Base-by-base conservation (phyloP, 2,888 invertebrate genomes). In the Macrosoma leucophasiata region DNA sequence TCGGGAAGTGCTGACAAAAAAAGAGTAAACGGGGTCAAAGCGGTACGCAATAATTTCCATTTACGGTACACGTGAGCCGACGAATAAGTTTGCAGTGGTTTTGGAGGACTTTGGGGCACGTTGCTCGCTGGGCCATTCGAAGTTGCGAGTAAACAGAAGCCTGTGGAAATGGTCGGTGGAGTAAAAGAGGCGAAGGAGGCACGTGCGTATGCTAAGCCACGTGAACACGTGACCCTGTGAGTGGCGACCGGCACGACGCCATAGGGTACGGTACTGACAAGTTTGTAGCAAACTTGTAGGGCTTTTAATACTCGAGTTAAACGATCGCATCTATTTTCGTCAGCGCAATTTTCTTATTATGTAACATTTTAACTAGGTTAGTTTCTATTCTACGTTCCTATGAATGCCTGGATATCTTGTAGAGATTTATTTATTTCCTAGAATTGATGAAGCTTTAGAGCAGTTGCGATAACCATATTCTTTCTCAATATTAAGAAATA, bases 91-190 rank as follows among this genome's bases (percentile, higher is more conserved):
- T 62, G 43, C 46, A 60, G 63, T 56, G 56, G 56, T 50, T 65
- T 69, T 62, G 56, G 55, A 62, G 69, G 66, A 67, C 56, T 72
- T 70, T 60, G 45, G 40, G 62, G 65, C 74, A 71, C 72, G 76
- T 75, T 73, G 65, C 50, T n/a, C n/a, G 52, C 48, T 39, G 43
- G 40, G 38, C 37, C 39, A 40, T 43, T 62, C 56, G 63, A 76
- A 68, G 62, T 71, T 65, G 49, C 30, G 55, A 46, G 55, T 58
- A 71, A 76, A 75, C 58, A 70, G 61, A 72, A 67, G 58, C 58
- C 58, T 52, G 26, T 30, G 34, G 36, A 28, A 29, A 29, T n/a
- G 26, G 25, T 29, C 29, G 45, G 28, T 34, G 32, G 19, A 7
- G 21, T 4, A 4, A 4, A 7, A 7, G 29, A 7, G 21, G 17